phyloP scores from a whole-genome alignment of 64 coral and sea anemone species.

The Catalaphyllia jardinei region DNA sequence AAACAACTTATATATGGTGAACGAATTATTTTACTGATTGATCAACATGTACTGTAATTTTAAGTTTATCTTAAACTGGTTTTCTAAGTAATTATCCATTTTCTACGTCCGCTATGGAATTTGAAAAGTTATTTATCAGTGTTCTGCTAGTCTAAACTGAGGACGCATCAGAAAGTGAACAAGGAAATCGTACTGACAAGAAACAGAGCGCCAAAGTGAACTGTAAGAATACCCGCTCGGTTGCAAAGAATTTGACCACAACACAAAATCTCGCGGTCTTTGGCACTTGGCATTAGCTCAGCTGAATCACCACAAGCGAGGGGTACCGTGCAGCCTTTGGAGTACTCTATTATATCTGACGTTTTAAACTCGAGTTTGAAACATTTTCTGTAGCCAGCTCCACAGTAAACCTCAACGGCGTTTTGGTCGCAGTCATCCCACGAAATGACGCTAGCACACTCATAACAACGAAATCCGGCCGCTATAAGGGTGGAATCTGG shows the following conservation, averaged over 20 bases:
- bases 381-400: background rate
- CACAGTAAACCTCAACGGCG: background rate
- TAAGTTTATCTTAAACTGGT: too few relatives aligned
- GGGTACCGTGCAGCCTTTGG: background rate
- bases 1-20: too few relatives aligned
- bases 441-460: background rate
- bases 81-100: too few relatives aligned
- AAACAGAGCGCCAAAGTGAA: background rate
- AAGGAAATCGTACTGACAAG: background rate
- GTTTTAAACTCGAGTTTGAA: background rate
- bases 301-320: background rate
- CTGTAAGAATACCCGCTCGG: background rate
- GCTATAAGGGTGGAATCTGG: background rate
- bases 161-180: background rate
- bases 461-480: background rate
- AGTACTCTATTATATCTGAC: background rate
- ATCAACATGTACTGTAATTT: too few relatives aligned
- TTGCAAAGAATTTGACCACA: slow-evolving; percentile 24
- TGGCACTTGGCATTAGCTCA: background rate
- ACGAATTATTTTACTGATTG: too few relatives aligned
- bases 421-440: background rate
- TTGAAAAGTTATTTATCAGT: background rate
- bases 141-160: too few relatives aligned
- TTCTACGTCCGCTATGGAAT: background rate
- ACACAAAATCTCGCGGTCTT: background rate